Conservation (phyloP, 2,113 vertebrate genomes). For the Nothobranchius kuhntae region DNA sequence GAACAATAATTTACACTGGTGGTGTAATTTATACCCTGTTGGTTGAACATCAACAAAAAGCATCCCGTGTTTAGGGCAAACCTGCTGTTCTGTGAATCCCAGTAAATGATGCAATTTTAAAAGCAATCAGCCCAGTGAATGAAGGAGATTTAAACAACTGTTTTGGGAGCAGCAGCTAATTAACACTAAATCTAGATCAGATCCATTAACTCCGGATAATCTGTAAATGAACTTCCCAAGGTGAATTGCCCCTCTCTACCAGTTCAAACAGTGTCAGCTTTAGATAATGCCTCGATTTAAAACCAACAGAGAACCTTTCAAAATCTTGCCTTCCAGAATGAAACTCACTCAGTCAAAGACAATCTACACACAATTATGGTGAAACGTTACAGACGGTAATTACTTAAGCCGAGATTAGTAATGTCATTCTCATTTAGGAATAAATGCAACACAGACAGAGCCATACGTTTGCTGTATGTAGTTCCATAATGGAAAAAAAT, state of each 20-base stretch:
- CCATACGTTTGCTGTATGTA: background rate
- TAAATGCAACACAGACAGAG: conserved; percentile 8
- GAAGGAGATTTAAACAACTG: conserved; percentile 57
- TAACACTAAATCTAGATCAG: conserved; percentile 56
- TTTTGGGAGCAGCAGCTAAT: conserved; percentile 57
- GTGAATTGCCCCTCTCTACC: conserved; percentile 30
- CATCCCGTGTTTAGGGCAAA: conserved; percentile 19
- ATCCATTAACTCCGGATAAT: conserved; percentile 60
- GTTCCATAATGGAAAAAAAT: conserved; percentile 1
- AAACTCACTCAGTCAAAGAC: conserved; percentile 47
- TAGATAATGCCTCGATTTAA: conserved; percentile 36
- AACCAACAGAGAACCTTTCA: conserved; percentile 26
- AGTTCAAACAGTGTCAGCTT: conserved; percentile 11
- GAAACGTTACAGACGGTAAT: conserved; percentile 47
- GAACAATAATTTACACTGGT: conserved; percentile 48
- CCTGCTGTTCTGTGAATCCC: conserved; percentile 27
- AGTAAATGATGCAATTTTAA: conserved; percentile 36
- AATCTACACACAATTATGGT: conserved; percentile 72
- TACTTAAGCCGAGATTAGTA: conserved; percentile 35
- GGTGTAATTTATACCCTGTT: conserved; percentile 39
- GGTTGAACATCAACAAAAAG: conserved; percentile 24
- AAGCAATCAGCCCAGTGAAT: conserved; percentile 38
- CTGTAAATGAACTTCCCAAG: conserved; percentile 55
- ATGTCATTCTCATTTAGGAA: conserved; percentile 26
- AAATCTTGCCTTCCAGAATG: conserved; percentile 27